Conservation (phyloP, 1,140 invertebrate species). For the Drosophila micromelanica region DNA sequence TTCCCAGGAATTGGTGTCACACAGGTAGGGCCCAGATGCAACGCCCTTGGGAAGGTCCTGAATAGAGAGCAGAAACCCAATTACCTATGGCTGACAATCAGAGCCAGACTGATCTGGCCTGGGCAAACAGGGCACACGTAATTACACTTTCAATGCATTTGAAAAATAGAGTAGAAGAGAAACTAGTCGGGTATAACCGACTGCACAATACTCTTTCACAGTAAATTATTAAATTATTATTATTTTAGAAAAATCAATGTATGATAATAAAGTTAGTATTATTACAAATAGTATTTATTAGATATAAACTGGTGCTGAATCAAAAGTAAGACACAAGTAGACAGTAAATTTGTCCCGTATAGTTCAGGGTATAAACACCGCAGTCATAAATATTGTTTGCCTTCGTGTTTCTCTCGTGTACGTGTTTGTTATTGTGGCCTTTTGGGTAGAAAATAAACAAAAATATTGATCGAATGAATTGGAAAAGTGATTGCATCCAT, state of each 20-base stretch:
- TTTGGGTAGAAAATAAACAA: conserved; percentile 68
- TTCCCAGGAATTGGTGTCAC: conserved; percentile 45
- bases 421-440: conserved; percentile 46
- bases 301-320: too few species aligned
- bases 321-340: too few species aligned
- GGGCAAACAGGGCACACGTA: conserved; percentile 36
- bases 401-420: conserved; percentile 13
- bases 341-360: not conserved
- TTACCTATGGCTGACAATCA: conserved; percentile 25
- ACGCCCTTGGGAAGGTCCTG: conserved; percentile 26
- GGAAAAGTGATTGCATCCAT: conserved; percentile 41
- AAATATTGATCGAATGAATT: conserved; percentile 58
- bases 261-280: too few species aligned
- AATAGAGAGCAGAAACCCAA: not conserved
- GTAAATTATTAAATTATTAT: too few species aligned
- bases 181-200: conserved; percentile 9
- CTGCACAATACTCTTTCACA: too few species aligned
- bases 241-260: too few species aligned
- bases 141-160: conserved; percentile 60
- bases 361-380: conserved; percentile 1
- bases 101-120: conserved; percentile 8
- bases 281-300: too few species aligned
- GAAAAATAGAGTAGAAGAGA: conserved; percentile 30
- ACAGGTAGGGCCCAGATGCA: conserved; percentile 33
- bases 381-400: conserved; percentile 2